Percentiles rank a stretch among this genome's conserved stretches.
Evolutionary conservation across 2,888 invertebrate genomes (phyloP).

Genomic region (Pollenia angustigena): DNA sequence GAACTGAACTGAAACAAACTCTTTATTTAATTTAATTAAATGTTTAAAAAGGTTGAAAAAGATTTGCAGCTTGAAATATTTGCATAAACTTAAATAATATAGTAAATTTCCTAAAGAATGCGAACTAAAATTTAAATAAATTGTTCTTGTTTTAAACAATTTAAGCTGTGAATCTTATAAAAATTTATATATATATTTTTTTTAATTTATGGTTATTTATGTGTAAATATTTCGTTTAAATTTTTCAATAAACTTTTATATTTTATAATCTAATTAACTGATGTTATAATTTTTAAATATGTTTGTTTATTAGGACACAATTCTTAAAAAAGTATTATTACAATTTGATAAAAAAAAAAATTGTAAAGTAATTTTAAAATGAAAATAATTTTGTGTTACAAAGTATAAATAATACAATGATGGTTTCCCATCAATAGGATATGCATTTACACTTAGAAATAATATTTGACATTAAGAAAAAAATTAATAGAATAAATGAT

Average conservation of each 20-base stretch:
- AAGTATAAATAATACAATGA: no score
- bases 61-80: conserved; percentile 12
- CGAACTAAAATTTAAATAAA: conserved; percentile 26
- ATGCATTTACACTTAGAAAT: no score
- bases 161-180: conserved; percentile 41
- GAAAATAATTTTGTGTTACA: no score
- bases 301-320: no score
- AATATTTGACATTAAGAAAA: no score
- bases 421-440: no score
- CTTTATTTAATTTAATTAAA: background rate
- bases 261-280: no score
- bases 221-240: background rate
- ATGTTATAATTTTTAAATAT: no score
- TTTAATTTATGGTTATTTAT: conserved; percentile 13
- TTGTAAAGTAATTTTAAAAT: no score
- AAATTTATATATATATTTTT: background rate
- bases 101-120: background rate
- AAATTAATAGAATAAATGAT: no score
- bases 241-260: background rate
- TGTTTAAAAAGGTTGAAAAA: background rate
- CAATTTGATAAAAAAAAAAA: no score
- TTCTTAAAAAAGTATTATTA: no score
- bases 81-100: background rate
- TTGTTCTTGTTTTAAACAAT: conserved; percentile 7
- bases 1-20: background rate